A percentile compares a stretch with the other conserved stretches of the same genome.
phyloP scores from a whole-genome alignment of 2,888 invertebrate genomes.

The Blera fallax region DNA sequence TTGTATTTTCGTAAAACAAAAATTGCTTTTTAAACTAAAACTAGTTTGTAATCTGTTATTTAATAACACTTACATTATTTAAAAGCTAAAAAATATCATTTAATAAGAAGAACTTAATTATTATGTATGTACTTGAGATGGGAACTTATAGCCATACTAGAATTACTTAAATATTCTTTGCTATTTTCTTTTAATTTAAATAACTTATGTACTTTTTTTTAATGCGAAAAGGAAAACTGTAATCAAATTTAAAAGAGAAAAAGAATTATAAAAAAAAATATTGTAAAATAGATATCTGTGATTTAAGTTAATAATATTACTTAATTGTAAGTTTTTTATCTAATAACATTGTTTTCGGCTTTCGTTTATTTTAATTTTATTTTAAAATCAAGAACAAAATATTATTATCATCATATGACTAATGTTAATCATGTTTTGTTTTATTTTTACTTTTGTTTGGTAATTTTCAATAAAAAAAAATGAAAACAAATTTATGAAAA shows the following conservation, averaged over 20 bases:
- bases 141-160: constrained; percentile 65
- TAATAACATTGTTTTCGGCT: constrained; percentile 26
- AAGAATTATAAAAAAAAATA: constrained; percentile 22
- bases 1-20: constrained; percentile 2
- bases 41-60: constrained; percentile 38
- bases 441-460: constrained; percentile 39
- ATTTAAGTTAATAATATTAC: constrained; percentile 81
- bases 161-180: constrained; percentile 19
- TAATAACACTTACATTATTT: constrained; percentile 32
- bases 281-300: constrained; percentile 79
- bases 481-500: constrained; percentile 32
- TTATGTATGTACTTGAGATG: constrained; percentile 21
- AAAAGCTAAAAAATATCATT: constrained; percentile 7
- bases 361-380: not conserved
- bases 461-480: constrained; percentile 57
- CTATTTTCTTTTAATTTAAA: not conserved
- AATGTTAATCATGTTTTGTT: constrained; percentile 23
- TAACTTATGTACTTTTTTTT: not conserved
- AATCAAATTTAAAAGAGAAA: constrained; percentile 4
- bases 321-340: constrained; percentile 62
- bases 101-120: constrained; percentile 12
- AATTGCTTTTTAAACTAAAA: not conserved
- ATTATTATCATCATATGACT: constrained; percentile 17
- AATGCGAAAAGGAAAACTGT: not conserved
- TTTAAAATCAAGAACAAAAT: not conserved